A percentile compares a stretch with the other conserved stretches of the same genome.
These are phyloP conservation scores for Caenorhabditis elegans DNA, from an alignment of 1,140 invertebrate genomes.

Conservation along the genomic window DNA sequence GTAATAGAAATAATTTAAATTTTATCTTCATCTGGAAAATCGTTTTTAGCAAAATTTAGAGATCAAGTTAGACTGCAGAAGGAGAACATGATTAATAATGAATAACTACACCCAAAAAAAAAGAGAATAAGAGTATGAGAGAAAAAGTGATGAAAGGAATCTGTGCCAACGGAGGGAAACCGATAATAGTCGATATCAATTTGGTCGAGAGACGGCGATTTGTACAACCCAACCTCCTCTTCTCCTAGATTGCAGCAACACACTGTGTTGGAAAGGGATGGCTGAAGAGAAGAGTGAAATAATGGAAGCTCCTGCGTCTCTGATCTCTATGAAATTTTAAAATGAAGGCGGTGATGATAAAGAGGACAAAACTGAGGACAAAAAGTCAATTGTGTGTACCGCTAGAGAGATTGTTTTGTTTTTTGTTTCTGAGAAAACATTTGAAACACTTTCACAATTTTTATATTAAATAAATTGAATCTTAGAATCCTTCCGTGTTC, in stretches of 20 bases:
- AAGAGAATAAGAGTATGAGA: neutral
- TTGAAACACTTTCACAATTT: no score
- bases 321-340: neutral
- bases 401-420: no score
- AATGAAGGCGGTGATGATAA: conserved; percentile 7
- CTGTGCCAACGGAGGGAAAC: neutral
- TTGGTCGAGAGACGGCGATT: neutral
- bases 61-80: no score
- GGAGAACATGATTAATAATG: neutral
- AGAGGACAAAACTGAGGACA: neutral
- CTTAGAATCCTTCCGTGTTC: no score
- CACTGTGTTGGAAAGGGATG: neutral
- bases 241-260: conserved; percentile 5
- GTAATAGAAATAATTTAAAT: no score
- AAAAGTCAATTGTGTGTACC: no score
- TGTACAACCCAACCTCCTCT: neutral
- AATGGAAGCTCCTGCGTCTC: neutral
- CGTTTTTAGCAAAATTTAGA: no score
- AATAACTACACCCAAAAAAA: neutral
- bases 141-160: neutral
- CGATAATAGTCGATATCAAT: conserved; percentile 27
- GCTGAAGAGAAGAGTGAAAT: neutral
- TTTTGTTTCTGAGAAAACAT: no score
- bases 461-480: no score
- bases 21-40: no score